Evolutionary conservation across 2,888 invertebrate genomes (phyloP), one percentile per base, ranked within the genome.

Genomic region (Aethes cnicana): DNA sequence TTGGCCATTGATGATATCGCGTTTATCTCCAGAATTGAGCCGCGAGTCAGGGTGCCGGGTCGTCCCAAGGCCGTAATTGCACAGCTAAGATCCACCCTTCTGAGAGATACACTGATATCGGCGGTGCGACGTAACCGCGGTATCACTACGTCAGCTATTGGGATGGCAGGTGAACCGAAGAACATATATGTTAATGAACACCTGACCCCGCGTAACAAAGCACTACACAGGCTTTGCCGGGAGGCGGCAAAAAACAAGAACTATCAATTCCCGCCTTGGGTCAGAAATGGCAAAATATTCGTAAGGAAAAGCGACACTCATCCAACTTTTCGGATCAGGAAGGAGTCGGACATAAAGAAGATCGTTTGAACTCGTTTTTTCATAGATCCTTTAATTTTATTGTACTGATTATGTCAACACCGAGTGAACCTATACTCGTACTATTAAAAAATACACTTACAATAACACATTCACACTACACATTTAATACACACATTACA

Each of bases 191-290:
- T 30, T 1, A 42, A 42, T 7, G 42, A 42, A 1, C 42, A 42
- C n/a, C 20, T 42, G 12, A 42, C 17, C 8, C 42, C 42, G 11
- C 12, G 5, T n/a, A 17, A 20, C 11, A 42, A 42, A 8, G 11
- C 11, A 8, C 20, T 42, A 5, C 42, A 12, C 8, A 42, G 30
- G 12, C 17, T 26, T 1, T 9, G 17, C 1, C 20, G 21, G 7
- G 7, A 4, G 4, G 26, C 39, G 9, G 39, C 25, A 3, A n/a
- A 21, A 2, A 17, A 25, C 6, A 17, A 25, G 7, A 18, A 18
- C 3, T 41, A 17, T 8, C 26, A 41, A n/a, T 41, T 18, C 17
- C 26, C 28, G 18, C n/a, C n/a, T n/a, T 41, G 41, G 41, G 41
- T 39, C 4, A 21, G 25, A 9, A 25, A 39, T 6, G 7, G 37